Evolutionary conservation across 2,797 vertebrate species (phyloP).

Genomic region (Ptychadena robeensis): DNA sequence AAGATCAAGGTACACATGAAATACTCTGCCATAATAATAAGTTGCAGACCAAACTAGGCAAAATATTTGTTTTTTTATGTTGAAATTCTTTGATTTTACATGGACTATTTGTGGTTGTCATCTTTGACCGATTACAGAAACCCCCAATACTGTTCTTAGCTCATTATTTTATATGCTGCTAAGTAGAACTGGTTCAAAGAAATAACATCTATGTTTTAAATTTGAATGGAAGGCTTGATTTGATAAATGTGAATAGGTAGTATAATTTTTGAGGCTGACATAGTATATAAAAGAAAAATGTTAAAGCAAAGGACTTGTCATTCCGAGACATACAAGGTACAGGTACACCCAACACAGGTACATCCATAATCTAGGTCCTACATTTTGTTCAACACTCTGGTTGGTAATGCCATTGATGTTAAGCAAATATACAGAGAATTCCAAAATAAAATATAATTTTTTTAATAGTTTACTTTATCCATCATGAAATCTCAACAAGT

Average conservation of each 20-base stretch:
- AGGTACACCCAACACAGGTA: too few relatives aligned
- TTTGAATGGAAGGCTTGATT: not conserved
- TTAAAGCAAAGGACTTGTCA: not conserved
- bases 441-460: not conserved
- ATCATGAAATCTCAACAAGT: not conserved
- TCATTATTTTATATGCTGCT: too few relatives aligned
- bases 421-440: not conserved
- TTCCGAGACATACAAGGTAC: not conserved
- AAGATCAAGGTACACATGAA: too few relatives aligned
- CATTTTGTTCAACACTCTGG: not conserved
- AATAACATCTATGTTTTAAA: not conserved
- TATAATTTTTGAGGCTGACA: not conserved
- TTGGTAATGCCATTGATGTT: too few relatives aligned
- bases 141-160: too few relatives aligned
- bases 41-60: not conserved
- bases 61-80: too few relatives aligned
- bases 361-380: not conserved
- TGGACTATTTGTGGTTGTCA: too few relatives aligned
- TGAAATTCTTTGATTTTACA: too few relatives aligned
- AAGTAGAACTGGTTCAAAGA: not conserved
- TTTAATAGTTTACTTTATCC: not conserved
- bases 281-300: not conserved
- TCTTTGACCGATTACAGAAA: too few relatives aligned
- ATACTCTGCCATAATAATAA: not conserved
- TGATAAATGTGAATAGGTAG: not conserved